Evolutionary conservation across 1,140 invertebrate genomes (phyloP), one percentile per base, ranked within the genome.

Genomic region (Caenorhabditis tropicalis): DNA sequence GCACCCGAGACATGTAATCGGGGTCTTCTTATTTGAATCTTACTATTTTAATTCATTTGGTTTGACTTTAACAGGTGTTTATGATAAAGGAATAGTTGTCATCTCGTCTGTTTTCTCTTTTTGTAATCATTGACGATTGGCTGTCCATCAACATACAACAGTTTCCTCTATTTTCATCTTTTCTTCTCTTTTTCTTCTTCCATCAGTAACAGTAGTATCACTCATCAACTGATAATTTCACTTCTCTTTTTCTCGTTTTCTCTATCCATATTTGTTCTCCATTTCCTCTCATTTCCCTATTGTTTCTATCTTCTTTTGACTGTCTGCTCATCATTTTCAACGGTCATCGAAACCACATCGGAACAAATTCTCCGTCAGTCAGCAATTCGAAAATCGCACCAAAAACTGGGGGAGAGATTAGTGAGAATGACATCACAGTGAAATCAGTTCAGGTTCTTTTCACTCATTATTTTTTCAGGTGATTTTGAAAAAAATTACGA

Each of bases 131-230:
- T 29, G 12, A 56, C 24, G 2, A 24, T 16, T n/a, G 7, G 7
- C 53, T 27, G 21, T 27, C 53, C 24, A 9, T 27, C 53, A 19
- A n/a, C 10, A 12, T n/a, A 24, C 19, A 56, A 19, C 10, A 4
- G 21, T 27, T 27, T 2, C 19, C 10, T 21, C 21, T 56, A 12
- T 56, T 27, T 10, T 27, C 53, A 27, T 27, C 21, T 27, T 27
- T 27, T n/a, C 7, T 27, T 27, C 21, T 12, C 24, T 27, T 9
- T 51, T 2, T 51, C 15, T n/a, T n/a, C n/a, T n/a, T 56, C 53
- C 27, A 51, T 51, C 53, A 65, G 27, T 33, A 36, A 74, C 65
- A 43, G 65, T 43, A 74, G 36, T 74, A 74, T 74, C 65, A 74
- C 36, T 74, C 33, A 74, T 74, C 33, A 74, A n/a, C 21, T 74